Evolutionary conservation across 2,888 invertebrate species (phyloP), one percentile per base, ranked within the genome.

Genomic region (Ectemnius lituratus): DNA sequence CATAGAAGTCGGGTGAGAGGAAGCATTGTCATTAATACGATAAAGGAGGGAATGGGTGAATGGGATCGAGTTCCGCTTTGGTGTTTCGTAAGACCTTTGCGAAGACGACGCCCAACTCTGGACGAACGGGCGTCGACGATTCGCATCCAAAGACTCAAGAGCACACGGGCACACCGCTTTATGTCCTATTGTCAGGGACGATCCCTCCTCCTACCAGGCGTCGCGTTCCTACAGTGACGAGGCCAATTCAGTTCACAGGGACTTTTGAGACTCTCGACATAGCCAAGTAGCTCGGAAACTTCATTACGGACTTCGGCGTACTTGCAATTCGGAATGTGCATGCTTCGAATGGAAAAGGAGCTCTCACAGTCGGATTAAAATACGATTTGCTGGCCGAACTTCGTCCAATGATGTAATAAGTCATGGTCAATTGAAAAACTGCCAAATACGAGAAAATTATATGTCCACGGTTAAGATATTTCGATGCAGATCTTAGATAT

Each of bases 21-120:
- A 68, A 75, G 68, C 57, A 73, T 72, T 64, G 75, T 72, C 67
- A 62, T 80, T 80, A 75, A 70, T n/a, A 18, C 46, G 23, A 52
- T 45, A 28, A 13, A 47, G 46, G 18, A 58, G 37, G 37, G n/a
- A 60, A 16, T 56, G 46, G 62, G 56, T 56, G 46, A 14, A n/a
- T 37, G 23, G 56, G 45, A 49, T 65, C 46, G 47, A 70, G 52
- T 64, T 59, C 70, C 46, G 47, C 59, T 47, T 37, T 45, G 61
- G 14, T 60, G 63, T 62, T 47, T 71, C 60, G 57, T 37, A 23
- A n/a, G 73, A 65, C 57, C 47, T 63, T 62, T 16, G 47, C 20
- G 37, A 79, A 75, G 71, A 68, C 70, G 66, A 67, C 56, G 67
- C 45, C 62, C 27, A 20, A 27, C 20, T 20, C 4, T 45, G 56